These are phyloP conservation scores for Apteryx mantelli DNA, from an alignment of 2,113 vertebrate genomes.

Conservation along the genomic window DNA sequence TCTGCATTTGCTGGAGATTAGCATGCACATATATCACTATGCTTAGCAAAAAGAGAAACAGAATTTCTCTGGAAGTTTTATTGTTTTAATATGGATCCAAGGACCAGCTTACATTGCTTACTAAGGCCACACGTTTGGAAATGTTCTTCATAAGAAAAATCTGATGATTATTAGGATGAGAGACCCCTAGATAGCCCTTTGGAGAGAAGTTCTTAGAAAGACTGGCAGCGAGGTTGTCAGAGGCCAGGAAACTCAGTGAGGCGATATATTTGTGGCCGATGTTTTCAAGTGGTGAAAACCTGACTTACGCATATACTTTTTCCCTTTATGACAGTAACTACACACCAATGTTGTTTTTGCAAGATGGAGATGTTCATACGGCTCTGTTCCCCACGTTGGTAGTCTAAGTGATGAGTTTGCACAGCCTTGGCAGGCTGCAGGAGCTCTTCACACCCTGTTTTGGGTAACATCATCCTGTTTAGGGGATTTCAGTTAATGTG, in stretches of 20 bases:
- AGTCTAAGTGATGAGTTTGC: background rate
- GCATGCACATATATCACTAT: accelerated
- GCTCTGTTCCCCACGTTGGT: background rate
- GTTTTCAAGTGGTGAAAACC: background rate
- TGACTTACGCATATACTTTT: accelerated
- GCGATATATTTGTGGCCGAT: accelerated
- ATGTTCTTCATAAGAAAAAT: background rate
- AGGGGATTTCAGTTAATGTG: background rate
- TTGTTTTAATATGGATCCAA: background rate
- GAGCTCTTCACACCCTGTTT: background rate
- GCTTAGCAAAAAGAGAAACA: background rate
- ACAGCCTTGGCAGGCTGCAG: background rate
- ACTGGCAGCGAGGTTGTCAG: accelerated
- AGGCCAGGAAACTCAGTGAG: background rate
- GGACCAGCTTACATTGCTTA: background rate
- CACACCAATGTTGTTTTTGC: background rate
- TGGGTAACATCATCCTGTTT: background rate
- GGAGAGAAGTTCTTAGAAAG: background rate
- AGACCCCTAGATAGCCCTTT: background rate
- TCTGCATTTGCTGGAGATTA: background rate
- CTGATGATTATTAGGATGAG: background rate
- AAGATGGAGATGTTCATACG: background rate
- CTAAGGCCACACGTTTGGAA: background rate
- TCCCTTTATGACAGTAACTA: background rate
- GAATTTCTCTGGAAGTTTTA: background rate